phyloP scores from a whole-genome alignment of 2,113 vertebrate genomes.

The Xyliphius kryptos region DNA sequence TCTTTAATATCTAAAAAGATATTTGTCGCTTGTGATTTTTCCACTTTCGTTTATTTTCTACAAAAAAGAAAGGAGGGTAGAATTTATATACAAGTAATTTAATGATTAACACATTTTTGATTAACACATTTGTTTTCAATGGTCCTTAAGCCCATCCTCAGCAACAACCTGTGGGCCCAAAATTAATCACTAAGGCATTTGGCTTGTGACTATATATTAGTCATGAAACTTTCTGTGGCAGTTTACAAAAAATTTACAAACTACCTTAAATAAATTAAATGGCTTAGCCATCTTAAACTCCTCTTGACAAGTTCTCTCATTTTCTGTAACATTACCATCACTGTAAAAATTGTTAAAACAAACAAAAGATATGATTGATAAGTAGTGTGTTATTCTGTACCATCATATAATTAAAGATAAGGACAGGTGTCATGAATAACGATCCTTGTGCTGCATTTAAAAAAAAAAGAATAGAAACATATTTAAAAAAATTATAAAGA shows the following conservation, averaged over 20 bases:
- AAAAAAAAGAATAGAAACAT: neutral
- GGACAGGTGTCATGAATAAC: neutral
- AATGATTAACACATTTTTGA: too few species aligned
- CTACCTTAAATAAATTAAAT: slow-evolving; percentile 7
- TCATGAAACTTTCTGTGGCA: too few species aligned
- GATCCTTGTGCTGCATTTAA: neutral
- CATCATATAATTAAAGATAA: slow-evolving; percentile 2
- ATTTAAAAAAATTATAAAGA: neutral
- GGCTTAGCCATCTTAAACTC: neutral
- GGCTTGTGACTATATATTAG: too few species aligned
- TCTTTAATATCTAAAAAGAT: too few species aligned
- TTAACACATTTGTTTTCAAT: too few species aligned
- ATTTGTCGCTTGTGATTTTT: too few species aligned
- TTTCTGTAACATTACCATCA: neutral
- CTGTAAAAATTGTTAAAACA: neutral
- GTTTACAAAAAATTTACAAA: neutral
- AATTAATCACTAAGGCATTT: too few species aligned
- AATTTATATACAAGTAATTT: too few species aligned
- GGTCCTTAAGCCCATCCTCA: too few species aligned
- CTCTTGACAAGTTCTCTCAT: neutral
- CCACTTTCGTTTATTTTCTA: too few species aligned
- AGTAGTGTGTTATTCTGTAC: neutral
- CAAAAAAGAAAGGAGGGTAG: too few species aligned
- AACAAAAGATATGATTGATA: neutral
- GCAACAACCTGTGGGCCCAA: too few species aligned